Evolutionary conservation across 2,797 vertebrate species (phyloP).

Genomic region (Tamandua tetradactyla): DNA sequence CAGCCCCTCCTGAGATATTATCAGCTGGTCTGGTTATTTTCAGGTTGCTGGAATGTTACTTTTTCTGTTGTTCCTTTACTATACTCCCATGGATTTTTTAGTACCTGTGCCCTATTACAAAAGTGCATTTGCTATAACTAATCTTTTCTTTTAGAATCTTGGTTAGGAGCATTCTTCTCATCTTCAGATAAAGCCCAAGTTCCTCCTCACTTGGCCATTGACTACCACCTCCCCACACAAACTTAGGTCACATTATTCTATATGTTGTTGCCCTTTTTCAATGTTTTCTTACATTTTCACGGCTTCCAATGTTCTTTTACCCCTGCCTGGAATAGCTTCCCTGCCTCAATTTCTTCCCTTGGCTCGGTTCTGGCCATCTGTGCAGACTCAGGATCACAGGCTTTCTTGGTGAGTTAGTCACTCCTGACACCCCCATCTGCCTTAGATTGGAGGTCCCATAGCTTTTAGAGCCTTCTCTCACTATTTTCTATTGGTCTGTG

Average conservation of each 20-base stretch:
- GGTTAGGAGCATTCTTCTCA: not conserved
- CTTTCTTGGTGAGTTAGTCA: not conserved
- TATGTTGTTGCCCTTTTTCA: not conserved
- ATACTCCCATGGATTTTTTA: not conserved
- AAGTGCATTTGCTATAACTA: not conserved
- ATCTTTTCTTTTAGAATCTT: not conserved
- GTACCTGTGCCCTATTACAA: not conserved
- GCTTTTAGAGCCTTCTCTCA: not conserved
- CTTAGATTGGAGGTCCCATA: not conserved
- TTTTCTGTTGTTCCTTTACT: slow-evolving; percentile 35
- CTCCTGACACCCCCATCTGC: not conserved
- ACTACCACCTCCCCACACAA: not conserved
- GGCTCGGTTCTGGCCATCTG: not conserved
- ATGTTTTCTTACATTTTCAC: not conserved
- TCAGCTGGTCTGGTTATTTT: slow-evolving; percentile 26
- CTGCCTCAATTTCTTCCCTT: not conserved
- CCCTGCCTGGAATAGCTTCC: slow-evolving; percentile 23
- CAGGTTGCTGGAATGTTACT: slow-evolving; percentile 21
- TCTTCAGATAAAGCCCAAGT: not conserved
- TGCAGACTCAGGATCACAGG: not conserved
- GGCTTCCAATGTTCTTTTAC: not conserved
- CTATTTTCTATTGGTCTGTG: not conserved
- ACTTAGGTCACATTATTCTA: not conserved
- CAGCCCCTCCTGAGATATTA: not conserved
- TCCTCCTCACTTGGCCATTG: not conserved